Evolutionary conservation across 2,797 vertebrate genomes (phyloP), one percentile per base, ranked within the genome.

Genomic region (Cyprinella venusta): DNA sequence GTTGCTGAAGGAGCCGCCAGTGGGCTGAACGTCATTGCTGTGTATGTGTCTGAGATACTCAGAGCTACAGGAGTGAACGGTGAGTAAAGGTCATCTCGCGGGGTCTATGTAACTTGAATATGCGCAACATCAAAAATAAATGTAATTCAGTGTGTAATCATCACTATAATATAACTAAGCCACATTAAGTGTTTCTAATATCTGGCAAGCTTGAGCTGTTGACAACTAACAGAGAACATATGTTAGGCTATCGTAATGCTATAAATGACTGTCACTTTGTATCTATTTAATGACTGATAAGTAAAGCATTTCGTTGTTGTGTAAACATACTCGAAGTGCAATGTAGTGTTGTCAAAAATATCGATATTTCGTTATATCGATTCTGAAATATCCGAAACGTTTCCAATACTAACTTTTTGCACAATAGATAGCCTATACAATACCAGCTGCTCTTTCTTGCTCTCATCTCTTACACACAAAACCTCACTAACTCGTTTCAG

Each of bases 11-110:
- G 95, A 79, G 94, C 93, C 42, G 94, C 95, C 76, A 95, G 94
- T 9, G 95, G 95, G 84, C 92, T 96, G 65, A 96, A 96, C 2
- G 94, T 96, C 90, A 94, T 95, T 4, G 94, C 93, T 1, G 94
- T 94, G 56, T 95, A 94, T 36, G 89, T 94, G 84, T 89, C 93
- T 1, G 95, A 95, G 91, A 93, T 96, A 86, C 92, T 95, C 86
- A 88, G 93, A 83, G 94, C 92, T 67, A 94, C 92, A 9, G 95
- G 94, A 89, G 87, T 94, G 4, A 90, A 93, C 15, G 93, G 95
- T 95, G 89, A 89, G 95, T 93, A 78, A 59, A 38, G 21, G 50
- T 56, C 59, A 21, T 12, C 26, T 48, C 40, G 70, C 52, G 33
- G 52, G 4, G 4, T 48, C 54, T 1, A n/a, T 21, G 40, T 18